Conservation (phyloP, 2,797 vertebrate genomes). For the Staurois parvus region DNA sequence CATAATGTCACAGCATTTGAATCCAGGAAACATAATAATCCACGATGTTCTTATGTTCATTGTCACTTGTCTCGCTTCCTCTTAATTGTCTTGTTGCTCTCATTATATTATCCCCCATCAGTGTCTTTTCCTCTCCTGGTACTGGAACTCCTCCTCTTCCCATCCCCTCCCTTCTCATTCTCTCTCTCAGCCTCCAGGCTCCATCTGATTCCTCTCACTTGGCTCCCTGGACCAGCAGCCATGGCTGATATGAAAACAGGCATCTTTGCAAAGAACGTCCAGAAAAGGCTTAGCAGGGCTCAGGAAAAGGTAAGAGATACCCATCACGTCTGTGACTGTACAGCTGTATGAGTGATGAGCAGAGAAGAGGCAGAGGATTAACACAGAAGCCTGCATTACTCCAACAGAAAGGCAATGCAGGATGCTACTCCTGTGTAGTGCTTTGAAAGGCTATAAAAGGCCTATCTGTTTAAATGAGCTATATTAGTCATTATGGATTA, state of each 20-base stretch:
- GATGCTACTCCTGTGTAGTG: neutral
- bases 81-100: constrained; percentile 58
- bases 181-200: constrained; percentile 61
- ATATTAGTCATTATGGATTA: neutral
- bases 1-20: too few relatives aligned
- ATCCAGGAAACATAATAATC: too few relatives aligned
- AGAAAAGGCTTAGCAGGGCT: constrained; percentile 90
- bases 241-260: constrained; percentile 97
- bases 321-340: neutral
- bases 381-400: neutral
- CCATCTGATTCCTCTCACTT: constrained; percentile 62
- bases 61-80: neutral
- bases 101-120: constrained; percentile 46
- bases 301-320: constrained; percentile 88
- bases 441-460: neutral
- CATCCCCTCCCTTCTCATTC: constrained; percentile 40
- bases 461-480: neutral
- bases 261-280: constrained; percentile 96
- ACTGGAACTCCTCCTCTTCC: constrained; percentile 45
- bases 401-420: neutral
- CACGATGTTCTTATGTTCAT: neutral
- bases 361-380: neutral
- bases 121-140: neutral
- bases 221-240: constrained; percentile 74
- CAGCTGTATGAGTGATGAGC: neutral